Conservation (phyloP, 1,140 invertebrate genomes). For the Brachionus rubens region DNA sequence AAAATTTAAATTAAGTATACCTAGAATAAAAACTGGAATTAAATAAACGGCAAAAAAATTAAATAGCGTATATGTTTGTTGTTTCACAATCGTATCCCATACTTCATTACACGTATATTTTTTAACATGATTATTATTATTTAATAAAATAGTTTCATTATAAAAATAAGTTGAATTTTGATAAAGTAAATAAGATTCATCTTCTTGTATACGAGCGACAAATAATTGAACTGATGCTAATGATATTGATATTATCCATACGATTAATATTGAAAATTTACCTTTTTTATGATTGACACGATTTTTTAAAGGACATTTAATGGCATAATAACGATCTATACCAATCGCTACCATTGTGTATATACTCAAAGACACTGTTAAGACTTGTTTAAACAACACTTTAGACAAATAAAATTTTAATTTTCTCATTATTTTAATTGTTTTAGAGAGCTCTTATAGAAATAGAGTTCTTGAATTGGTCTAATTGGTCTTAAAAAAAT, state of each 20-base stretch:
- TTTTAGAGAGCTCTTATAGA: no score
- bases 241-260: slow-evolving; percentile 33
- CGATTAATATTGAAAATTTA: slow-evolving; percentile 34
- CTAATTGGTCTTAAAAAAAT: no score
- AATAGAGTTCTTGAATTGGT: no score
- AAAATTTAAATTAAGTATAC: background rate
- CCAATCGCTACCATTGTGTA: slow-evolving; percentile 46
- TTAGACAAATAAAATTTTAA: background rate
- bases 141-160: no score
- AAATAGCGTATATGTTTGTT: slow-evolving; percentile 42
- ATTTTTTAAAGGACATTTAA: slow-evolving; percentile 41
- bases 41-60: slow-evolving; percentile 45
- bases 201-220: slow-evolving; percentile 14
- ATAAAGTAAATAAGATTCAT: background rate
- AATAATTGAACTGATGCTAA: slow-evolving; percentile 41
- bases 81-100: slow-evolving; percentile 1
- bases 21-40: slow-evolving; percentile 41
- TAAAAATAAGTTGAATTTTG: background rate
- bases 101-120: slow-evolving; percentile 35
- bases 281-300: slow-evolving; percentile 12
- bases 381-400: slow-evolving; percentile 44
- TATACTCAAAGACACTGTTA: slow-evolving; percentile 40
- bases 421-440: background rate
- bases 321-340: slow-evolving; percentile 35
- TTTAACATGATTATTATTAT: background rate